phyloP scores from a whole-genome alignment of 2,113 vertebrate genomes.

The Cnemophilus loriae region DNA sequence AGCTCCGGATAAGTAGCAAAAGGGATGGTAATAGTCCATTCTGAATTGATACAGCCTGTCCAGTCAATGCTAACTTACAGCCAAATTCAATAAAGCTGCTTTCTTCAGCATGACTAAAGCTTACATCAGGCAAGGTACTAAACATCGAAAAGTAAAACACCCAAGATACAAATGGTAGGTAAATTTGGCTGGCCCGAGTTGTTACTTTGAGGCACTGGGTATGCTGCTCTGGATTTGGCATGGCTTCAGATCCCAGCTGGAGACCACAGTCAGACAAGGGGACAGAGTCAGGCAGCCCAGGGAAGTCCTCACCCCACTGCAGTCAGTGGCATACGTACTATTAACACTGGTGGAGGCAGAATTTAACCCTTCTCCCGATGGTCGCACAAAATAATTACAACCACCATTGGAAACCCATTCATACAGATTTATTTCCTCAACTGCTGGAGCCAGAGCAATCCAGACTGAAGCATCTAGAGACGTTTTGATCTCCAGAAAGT shows the following conservation, averaged over 20 bases:
- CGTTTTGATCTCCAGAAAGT: neutral
- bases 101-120: conserved; percentile 9
- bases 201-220: neutral
- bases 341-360: neutral
- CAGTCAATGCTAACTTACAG: conserved; percentile 12
- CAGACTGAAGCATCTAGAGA: neutral
- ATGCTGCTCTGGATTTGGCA: neutral
- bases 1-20: neutral
- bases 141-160: neutral
- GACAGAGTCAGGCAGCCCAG: neutral
- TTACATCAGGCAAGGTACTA: neutral
- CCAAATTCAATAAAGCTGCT: conserved; percentile 28
- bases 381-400: neutral
- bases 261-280: neutral
- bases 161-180: neutral
- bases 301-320: neutral
- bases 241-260: neutral
- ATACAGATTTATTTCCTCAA: neutral
- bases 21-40: neutral
- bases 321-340: neutral
- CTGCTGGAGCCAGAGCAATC: neutral
- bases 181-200: neutral
- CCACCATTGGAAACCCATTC: neutral
- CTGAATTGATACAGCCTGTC: conserved; percentile 4
- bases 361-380: neutral